Evolutionary conservation across 2,888 invertebrate genomes (phyloP), one percentile per base, ranked within the genome.

Genomic region (Eupithecia pulchellata): DNA sequence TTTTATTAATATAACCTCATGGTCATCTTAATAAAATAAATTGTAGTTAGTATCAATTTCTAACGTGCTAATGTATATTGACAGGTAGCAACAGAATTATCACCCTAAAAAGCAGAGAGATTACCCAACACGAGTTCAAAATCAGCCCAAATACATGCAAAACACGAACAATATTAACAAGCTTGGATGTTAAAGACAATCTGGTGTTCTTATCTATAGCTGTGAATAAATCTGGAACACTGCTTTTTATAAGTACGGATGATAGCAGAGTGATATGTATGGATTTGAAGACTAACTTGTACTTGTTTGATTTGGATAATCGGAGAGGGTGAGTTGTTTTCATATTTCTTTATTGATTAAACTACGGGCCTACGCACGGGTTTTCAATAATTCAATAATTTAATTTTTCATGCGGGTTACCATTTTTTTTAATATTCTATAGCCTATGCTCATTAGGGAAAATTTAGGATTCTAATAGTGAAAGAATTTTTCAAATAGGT

Each of bases 161-260:
- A 20, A 84, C 85, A 42, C 83, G 83, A 29, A 82, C 80, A 0
- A 82, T 94, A 0, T 82, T 94, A 2, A 78, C 81, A 0, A 85
- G 87, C 17, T 84, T 86, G 1, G 86, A 86, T 0, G 81, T 94
- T 1, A 91, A 90, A 61, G 87, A 87, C 11, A 85, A 87, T 8
- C 74, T 91, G n/a, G 78, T 77, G 1, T 94, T 94, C 71, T 71
- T 89, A 25, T 84, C 91, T 9, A 86, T 91, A 55, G 89, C 89
- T 0, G 91, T 93, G 9, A 94, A 93, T 73, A 90, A 90, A 73
- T 86, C 88, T 17, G 93, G 93, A 0, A 86, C 90, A 0, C 78
- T 92, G 14, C 75, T 94, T 68, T 94, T 94, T 64, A 87, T 93
- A 1, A 89, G 93, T 0, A 94, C 94, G 0, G 87, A 93, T 66